phyloP scores from a whole-genome alignment of 2,888 invertebrate species.

The Acronicta leporina region DNA sequence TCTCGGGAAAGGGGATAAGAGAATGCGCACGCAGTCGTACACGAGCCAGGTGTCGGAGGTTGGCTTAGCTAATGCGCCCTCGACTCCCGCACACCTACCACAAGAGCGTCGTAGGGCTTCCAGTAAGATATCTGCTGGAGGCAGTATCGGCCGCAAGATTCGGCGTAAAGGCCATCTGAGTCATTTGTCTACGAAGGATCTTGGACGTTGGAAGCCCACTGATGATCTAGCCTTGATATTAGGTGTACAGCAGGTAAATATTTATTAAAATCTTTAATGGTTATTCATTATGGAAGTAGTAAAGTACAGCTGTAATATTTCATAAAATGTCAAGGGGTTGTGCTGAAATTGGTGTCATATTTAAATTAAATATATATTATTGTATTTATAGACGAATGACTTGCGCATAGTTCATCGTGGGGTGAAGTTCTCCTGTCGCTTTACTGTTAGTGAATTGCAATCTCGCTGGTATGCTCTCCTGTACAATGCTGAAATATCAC shows the following conservation, averaged over 20 bases:
- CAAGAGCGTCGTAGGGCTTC: constrained; percentile 74
- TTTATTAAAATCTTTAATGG: not conserved
- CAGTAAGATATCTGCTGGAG: constrained; percentile 80
- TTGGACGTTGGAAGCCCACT: constrained; percentile 98
- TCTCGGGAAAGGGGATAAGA: constrained; percentile 81
- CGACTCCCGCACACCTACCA: constrained; percentile 66
- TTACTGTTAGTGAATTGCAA: constrained; percentile 97
- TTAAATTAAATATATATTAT: not conserved
- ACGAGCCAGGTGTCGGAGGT: constrained; percentile 88
- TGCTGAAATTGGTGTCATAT: not conserved
- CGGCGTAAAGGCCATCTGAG: constrained; percentile 91
- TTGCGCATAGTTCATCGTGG: constrained; percentile 95
- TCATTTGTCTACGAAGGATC: constrained; percentile 93
- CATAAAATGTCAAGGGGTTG: too few species aligned
- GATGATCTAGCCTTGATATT: constrained; percentile 98
- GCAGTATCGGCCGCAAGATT: constrained; percentile 81
- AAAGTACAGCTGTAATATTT: too few species aligned
- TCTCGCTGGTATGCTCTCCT: constrained; percentile 98
- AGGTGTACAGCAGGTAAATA: constrained; percentile 95
- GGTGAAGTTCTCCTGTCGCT: constrained; percentile 98
- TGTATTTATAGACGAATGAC: constrained; percentile 91
- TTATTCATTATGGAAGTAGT: too few species aligned
- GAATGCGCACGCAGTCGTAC: constrained; percentile 85
- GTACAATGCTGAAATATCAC: constrained; percentile 97
- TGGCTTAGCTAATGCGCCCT: constrained; percentile 63